Evolutionary conservation across 2,113 vertebrate species (phyloP).

Genomic region (Salvelinus sp.): DNA sequence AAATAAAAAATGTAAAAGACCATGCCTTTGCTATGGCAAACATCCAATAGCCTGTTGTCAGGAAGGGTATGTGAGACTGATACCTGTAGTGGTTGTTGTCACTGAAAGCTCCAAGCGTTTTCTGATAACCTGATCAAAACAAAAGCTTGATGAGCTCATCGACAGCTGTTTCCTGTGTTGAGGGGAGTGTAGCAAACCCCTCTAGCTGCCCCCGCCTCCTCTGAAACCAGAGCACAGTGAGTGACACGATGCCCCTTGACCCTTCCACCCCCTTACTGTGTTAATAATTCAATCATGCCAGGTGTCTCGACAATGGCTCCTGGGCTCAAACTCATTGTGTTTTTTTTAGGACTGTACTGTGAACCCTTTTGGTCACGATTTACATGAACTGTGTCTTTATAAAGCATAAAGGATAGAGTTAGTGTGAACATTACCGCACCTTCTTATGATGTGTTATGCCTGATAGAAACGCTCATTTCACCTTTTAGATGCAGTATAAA

Average conservation of each 20-base stretch:
- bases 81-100: background rate
- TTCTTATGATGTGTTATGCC: too few species aligned
- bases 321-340: background rate
- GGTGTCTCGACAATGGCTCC: conserved; percentile 23
- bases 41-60: too few species aligned
- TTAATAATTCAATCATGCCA: conserved; percentile 48
- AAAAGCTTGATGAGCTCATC: conserved; percentile 4
- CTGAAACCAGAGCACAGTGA: conserved; percentile 15
- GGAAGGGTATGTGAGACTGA: background rate
- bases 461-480: too few species aligned
- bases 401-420: too few species aligned
- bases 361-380: too few species aligned
- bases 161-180: conserved; percentile 57
- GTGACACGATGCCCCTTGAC: conserved; percentile 31
- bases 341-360: too few species aligned
- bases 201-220: conserved; percentile 25
- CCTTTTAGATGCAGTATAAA: too few species aligned
- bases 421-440: too few species aligned
- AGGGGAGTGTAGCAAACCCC: background rate
- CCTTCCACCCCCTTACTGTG: conserved; percentile 7
- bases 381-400: too few species aligned
- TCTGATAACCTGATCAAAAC: conserved; percentile 1
- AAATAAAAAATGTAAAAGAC: too few species aligned
- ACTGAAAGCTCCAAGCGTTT: background rate
- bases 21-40: too few species aligned